These are phyloP conservation scores for Lanistes nyassanus DNA, from an alignment of 1,140 invertebrate genomes.

Conservation along the genomic window DNA sequence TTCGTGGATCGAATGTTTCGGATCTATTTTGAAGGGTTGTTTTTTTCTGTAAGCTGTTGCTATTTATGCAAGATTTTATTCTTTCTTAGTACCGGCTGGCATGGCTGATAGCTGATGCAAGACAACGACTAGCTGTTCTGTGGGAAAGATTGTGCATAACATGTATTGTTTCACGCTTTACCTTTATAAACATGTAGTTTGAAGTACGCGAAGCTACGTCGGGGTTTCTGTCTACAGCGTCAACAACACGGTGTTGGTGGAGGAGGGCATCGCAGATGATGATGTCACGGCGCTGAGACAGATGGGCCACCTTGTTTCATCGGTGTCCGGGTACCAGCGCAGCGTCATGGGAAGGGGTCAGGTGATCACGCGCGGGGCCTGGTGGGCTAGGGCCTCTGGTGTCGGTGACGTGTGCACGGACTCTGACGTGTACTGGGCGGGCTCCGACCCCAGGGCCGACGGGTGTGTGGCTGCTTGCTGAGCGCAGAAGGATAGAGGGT, in stretches of 20 bases:
- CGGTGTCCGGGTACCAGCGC: slow-evolving; percentile 40
- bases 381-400: slow-evolving; percentile 36
- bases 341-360: slow-evolving; percentile 63
- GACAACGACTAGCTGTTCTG: neutral
- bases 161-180: neutral
- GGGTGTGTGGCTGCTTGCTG: slow-evolving; percentile 56
- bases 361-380: slow-evolving; percentile 55
- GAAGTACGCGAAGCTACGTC: too few relatives aligned
- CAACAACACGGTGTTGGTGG: slow-evolving; percentile 41
- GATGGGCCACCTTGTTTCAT: slow-evolving; percentile 49
- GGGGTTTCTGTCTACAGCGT: too few relatives aligned
- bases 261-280: slow-evolving; percentile 56
- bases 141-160: neutral
- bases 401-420: slow-evolving; percentile 2
- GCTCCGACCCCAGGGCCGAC: slow-evolving; percentile 57
- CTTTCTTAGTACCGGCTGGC: too few relatives aligned
- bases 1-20: too few relatives aligned
- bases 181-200: neutral
- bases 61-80: too few relatives aligned
- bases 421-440: slow-evolving; percentile 48
- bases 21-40: too few relatives aligned
- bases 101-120: neutral
- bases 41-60: too few relatives aligned
- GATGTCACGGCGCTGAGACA: slow-evolving; percentile 41
- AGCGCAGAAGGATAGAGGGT: neutral